phyloP scores from a whole-genome alignment of 2,888 invertebrate species.

The Ormyrus labotus region DNA sequence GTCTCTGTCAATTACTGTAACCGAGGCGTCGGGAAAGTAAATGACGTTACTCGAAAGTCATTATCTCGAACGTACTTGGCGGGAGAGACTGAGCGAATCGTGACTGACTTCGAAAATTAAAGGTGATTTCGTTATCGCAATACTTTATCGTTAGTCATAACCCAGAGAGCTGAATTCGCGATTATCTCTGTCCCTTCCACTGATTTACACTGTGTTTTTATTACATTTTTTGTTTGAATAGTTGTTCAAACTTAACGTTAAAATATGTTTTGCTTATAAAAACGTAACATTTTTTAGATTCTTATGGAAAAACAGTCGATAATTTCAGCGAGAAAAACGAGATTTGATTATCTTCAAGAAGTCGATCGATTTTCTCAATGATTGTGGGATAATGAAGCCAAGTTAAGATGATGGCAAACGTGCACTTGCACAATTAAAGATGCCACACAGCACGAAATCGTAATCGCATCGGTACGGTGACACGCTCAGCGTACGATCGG shows the following conservation, averaged over 20 bases:
- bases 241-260: too few species aligned
- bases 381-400: too few species aligned
- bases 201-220: neutral
- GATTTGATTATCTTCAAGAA: too few species aligned
- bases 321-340: too few species aligned
- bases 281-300: too few species aligned
- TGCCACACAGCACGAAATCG: conserved; percentile 25
- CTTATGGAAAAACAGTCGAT: too few species aligned
- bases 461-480: conserved; percentile 19
- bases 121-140: conserved; percentile 43
- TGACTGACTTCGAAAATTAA: conserved; percentile 39
- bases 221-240: neutral
- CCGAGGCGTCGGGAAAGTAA: conserved; percentile 44
- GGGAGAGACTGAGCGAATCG: conserved; percentile 26
- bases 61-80: conserved; percentile 23
- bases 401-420: too few species aligned
- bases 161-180: neutral
- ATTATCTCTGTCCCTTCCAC: neutral
- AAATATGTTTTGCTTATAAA: too few species aligned
- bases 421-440: conserved; percentile 6
- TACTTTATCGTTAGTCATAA: conserved; percentile 37
- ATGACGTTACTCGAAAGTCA: conserved; percentile 48
- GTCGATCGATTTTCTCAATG: too few species aligned
- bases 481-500: conserved; percentile 32
- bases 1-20: conserved; percentile 52